Base-by-base conservation (phyloP, 2,113 vertebrate species). In the Leucosticte australis region DNA sequence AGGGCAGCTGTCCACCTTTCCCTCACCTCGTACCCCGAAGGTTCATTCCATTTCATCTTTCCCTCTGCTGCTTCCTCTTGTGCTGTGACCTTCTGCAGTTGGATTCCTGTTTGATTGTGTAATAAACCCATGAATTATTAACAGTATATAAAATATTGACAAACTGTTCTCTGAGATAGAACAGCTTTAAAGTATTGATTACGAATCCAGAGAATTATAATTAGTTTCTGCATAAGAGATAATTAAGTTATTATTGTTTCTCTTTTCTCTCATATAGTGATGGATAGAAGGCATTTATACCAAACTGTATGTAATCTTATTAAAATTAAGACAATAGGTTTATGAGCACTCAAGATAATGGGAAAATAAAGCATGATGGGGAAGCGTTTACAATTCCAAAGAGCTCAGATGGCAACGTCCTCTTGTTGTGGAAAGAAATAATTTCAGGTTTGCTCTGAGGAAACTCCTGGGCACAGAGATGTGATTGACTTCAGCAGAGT, bases 231-330 rank as follows among this genome's bases (percentile, higher is more conserved):
- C 20, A 15, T 89, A 90, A 90, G 69, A 92, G 80, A 96, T 97
- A 97, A 97, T 97, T 88, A 96, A 89, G 94, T 89, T 94, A 80
- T 96, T 93, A 95, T 94, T 94, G 90, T 96, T 96, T 82, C 88
- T 96, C 49, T 85, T 96, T 89, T 73, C 89, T 91, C 83, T 95
- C 92, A 92, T 88, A 49, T 13, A 44, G 55, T 94, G 96, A 96
- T 89, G 90, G 77, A 96, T 95, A 82, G 90, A 59, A 95, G 53
- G 65, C 85, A 90, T 89, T 96, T 93, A 77, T 87, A 78, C 46
- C 14, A 20, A 96, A 95, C 83, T 90, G 69, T 73, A 44, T 44
- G 74, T 92, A 96, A 83, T 80, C 75, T 92, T 95, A 84, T 65
- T 95, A 94, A 96, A 91, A 94, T 94, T 74, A 94, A 90, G 87